These are phyloP conservation scores for Conopomorpha cramerella DNA, from an alignment of 1,140 invertebrate species.

Conservation along the genomic window DNA sequence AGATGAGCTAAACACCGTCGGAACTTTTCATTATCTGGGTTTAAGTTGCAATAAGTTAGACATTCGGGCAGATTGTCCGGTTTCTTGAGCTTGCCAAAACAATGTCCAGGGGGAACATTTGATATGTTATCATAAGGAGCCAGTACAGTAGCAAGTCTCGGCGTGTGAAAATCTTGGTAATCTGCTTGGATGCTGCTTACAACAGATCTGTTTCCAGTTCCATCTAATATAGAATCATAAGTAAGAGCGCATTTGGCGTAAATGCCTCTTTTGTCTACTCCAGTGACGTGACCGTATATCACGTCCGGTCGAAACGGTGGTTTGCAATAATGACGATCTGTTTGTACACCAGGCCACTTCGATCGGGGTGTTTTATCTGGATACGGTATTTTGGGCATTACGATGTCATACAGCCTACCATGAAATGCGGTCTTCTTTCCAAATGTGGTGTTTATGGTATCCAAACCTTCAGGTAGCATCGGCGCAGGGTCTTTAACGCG, in stretches of 20 bases:
- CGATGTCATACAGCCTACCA: constrained; percentile 30
- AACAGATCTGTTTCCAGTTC: constrained; percentile 19
- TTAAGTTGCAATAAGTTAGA: constrained; percentile 38
- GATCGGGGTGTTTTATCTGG: constrained; percentile 31
- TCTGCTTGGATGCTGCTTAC: constrained; percentile 43
- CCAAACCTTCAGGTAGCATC: constrained; percentile 54
- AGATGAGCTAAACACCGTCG: constrained; percentile 43
- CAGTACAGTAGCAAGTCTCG: constrained; percentile 35
- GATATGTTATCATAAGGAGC: constrained; percentile 51
- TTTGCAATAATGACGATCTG: constrained; percentile 36
- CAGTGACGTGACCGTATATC: constrained; percentile 47
- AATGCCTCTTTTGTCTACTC: constrained; percentile 47
- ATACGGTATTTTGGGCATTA: constrained; percentile 33
- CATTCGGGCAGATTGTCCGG: constrained; percentile 29
- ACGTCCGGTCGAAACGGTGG: constrained; percentile 24
- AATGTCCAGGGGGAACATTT: constrained; percentile 39
- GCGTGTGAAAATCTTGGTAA: constrained; percentile 26
- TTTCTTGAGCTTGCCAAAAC: constrained; percentile 41
- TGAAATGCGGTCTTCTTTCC: constrained; percentile 34
- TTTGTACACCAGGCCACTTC: constrained; percentile 41
- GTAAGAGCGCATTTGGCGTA: constrained; percentile 46
- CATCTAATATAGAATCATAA: constrained; percentile 36
- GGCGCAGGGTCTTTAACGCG: constrained; percentile 40
- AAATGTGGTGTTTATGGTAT: constrained; percentile 42
- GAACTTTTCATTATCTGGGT: constrained; percentile 35